Percentiles rank a stretch among this genome's conserved stretches.
Evolutionary conservation across 1,140 invertebrate genomes (phyloP).

Genomic region (Myzus persicae): DNA sequence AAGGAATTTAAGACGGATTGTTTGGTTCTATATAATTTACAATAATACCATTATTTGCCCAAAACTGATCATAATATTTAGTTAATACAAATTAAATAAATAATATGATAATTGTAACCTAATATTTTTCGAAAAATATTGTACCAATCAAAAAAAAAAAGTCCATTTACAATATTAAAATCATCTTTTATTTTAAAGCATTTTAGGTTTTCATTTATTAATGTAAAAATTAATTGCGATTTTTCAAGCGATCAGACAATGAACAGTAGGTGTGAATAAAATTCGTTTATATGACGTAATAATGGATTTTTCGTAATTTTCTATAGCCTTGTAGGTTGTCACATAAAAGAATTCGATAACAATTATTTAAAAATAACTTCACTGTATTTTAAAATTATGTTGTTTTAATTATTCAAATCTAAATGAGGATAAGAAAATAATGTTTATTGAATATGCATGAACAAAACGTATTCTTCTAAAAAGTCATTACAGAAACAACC

Average conservation of each 20-base stretch:
- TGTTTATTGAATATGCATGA: too few species aligned
- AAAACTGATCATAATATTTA: neutral
- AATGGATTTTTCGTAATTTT: neutral
- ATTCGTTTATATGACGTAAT: neutral
- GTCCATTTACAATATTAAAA: neutral
- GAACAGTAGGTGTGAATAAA: neutral
- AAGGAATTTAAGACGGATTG: too few species aligned
- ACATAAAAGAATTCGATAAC: neutral
- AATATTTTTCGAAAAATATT: neutral
- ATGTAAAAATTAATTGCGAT: neutral
- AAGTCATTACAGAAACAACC: too few species aligned
- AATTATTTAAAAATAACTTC: neutral
- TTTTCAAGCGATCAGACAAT: neutral
- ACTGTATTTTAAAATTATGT: neutral
- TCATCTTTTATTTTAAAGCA: neutral
- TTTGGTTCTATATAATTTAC: too few species aligned
- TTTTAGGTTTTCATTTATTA: neutral
- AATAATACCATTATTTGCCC: too few species aligned
- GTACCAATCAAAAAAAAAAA: neutral
- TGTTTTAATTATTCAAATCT: too few species aligned
- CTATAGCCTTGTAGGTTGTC: rapidly evolving
- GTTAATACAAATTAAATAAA: neutral
- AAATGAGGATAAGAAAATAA: too few species aligned
- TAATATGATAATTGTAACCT: neutral
- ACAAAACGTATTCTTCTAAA: too few species aligned